Conservation (phyloP, 2,113 vertebrate species). For the Tyrannus savana region DNA sequence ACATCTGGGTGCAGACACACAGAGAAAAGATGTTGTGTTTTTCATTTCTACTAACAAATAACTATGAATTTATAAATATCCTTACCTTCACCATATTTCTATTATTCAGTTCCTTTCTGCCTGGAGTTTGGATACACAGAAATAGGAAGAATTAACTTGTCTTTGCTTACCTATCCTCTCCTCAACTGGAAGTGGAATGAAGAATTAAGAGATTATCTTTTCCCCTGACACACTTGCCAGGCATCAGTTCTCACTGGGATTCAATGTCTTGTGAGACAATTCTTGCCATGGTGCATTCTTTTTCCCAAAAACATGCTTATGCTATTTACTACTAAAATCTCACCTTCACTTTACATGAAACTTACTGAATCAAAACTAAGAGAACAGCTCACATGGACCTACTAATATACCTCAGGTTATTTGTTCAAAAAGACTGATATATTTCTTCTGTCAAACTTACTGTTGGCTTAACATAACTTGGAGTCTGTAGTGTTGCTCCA, state of each 20-base stretch:
- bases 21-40: background rate
- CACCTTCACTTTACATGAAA: background rate
- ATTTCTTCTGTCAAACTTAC: conserved; percentile 16
- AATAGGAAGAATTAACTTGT: background rate
- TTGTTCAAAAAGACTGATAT: conserved; percentile 22
- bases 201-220: background rate
- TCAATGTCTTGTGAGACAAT: background rate
- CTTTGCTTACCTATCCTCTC: background rate
- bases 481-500: background rate
- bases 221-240: background rate
- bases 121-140: background rate
- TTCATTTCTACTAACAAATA: background rate
- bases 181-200: background rate
- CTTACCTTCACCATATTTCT: background rate
- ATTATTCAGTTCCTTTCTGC: background rate
- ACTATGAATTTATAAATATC: background rate
- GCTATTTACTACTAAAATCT: background rate
- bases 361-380: background rate
- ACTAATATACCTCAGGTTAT: conserved; percentile 1
- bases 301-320: background rate
- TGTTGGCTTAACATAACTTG: conserved; percentile 23
- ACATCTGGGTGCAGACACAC: background rate
- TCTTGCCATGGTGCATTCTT: background rate
- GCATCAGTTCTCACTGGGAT: background rate
- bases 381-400: background rate